Conservation (phyloP, 2,113 vertebrate genomes). For the Pygoscelis antarcticus region DNA sequence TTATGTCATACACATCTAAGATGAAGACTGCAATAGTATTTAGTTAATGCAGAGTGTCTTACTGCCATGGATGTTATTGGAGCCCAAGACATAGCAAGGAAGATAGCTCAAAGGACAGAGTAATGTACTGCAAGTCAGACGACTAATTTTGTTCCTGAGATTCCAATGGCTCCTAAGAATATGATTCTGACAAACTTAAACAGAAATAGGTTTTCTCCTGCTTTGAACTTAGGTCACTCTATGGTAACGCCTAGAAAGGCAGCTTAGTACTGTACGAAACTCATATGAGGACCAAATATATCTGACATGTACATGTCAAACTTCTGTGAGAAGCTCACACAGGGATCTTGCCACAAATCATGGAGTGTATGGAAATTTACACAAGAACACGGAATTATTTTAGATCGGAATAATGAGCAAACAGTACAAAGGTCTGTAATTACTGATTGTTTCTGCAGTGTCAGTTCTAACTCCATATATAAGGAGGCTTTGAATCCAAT, state of each 20-base stretch:
- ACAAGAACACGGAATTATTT: neutral
- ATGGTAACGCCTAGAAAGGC: neutral
- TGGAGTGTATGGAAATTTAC: neutral
- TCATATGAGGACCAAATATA: neutral
- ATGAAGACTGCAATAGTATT: neutral
- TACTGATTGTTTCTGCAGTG: neutral
- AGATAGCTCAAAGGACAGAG: neutral
- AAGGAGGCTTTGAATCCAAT: neutral
- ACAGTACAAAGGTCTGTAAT: neutral
- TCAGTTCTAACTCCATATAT: neutral
- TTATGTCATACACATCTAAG: neutral
- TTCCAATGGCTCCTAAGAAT: neutral
- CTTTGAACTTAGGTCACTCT: neutral
- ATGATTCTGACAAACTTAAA: neutral
- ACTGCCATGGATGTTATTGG: neutral
- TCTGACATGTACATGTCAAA: neutral
- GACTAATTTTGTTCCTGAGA: neutral
- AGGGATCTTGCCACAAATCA: neutral
- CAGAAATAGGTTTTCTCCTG: neutral
- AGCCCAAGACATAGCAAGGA: neutral
- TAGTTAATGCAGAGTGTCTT: neutral
- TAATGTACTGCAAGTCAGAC: neutral
- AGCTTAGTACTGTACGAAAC: neutral
- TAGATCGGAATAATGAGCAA: neutral
- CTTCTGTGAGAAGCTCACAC: neutral